Conservation (phyloP, 2,888 invertebrate genomes). For the Dicyrtomina minuta region DNA sequence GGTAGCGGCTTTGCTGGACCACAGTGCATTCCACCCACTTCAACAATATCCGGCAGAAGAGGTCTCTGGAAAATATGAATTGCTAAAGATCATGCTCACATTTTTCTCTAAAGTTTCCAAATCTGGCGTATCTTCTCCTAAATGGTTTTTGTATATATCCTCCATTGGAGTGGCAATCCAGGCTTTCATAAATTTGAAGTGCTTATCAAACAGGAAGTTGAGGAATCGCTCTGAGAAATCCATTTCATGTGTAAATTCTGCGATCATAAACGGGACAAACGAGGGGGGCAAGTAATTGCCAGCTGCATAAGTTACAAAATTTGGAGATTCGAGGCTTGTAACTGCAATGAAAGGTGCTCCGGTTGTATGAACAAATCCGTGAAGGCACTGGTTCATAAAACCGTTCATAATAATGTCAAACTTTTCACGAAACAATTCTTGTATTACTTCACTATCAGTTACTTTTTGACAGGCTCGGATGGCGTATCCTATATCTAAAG, state of each 20-base stretch:
- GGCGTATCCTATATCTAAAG: no score
- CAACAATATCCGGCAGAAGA: conserved; percentile 51
- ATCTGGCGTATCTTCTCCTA: conserved; percentile 40
- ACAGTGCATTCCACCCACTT: conserved; percentile 54
- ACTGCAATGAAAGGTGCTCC: conserved; percentile 22
- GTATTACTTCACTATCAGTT: background rate
- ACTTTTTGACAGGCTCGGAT: background rate
- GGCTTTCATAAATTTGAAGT: no score
- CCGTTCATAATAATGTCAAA: conserved; percentile 37
- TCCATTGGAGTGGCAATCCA: no score
- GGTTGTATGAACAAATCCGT: conserved; percentile 21
- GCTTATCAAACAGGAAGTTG: no score
- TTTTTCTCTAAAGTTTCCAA: conserved; percentile 48
- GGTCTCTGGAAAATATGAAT: conserved; percentile 51
- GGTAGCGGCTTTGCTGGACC: conserved; percentile 43
- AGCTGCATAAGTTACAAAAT: background rate
- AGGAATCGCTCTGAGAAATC: conserved; percentile 23
- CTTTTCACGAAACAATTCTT: conserved; percentile 63
- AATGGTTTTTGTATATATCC: background rate
- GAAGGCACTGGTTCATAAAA: conserved; percentile 28
- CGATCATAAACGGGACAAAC: conserved; percentile 20
- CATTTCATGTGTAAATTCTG: conserved; percentile 17
- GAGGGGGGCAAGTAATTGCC: conserved; percentile 17
- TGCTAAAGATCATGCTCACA: conserved; percentile 49
- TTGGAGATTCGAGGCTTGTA: no score